Conservation (phyloP, 2,797 vertebrate genomes). For the Synanceia verrucosa region DNA sequence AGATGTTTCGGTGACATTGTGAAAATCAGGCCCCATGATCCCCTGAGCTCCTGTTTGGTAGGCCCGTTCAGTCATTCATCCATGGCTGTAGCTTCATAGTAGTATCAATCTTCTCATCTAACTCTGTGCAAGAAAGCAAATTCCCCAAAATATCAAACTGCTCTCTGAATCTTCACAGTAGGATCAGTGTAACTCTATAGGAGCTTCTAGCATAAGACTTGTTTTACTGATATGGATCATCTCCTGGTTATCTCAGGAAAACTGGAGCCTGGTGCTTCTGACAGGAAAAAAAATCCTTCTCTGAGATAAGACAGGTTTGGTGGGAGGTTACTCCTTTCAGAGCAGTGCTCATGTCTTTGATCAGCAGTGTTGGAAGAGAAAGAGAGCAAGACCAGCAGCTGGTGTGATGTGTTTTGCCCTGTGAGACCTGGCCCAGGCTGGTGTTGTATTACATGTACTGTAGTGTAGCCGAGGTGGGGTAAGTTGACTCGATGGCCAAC, state of each 20-base stretch:
- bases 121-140: not conserved
- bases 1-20: not conserved
- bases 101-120: not conserved
- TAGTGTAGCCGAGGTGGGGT: slow-evolving; percentile 54
- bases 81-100: not conserved
- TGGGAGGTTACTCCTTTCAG: slow-evolving; percentile 34
- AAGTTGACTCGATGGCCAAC: slow-evolving; percentile 46
- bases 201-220: not conserved
- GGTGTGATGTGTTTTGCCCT: slow-evolving; percentile 69
- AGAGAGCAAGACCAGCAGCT: slow-evolving; percentile 55
- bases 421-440: slow-evolving; percentile 55
- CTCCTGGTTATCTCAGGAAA: slow-evolving; percentile 20
- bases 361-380: slow-evolving; percentile 25
- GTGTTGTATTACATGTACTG: slow-evolving; percentile 71
- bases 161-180: not conserved
- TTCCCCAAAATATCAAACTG: not conserved
- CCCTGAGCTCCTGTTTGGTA: not conserved
- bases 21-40: not conserved
- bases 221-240: not conserved
- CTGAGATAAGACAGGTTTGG: slow-evolving; percentile 25
- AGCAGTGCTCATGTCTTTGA: slow-evolving; percentile 41
- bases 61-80: not conserved
- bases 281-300: slow-evolving; percentile 37
- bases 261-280: not conserved
- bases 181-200: too few species aligned